Evolutionary conservation across 2,113 vertebrate genomes (phyloP), one percentile per base, ranked within the genome.

Genomic region (Abramis brama): DNA sequence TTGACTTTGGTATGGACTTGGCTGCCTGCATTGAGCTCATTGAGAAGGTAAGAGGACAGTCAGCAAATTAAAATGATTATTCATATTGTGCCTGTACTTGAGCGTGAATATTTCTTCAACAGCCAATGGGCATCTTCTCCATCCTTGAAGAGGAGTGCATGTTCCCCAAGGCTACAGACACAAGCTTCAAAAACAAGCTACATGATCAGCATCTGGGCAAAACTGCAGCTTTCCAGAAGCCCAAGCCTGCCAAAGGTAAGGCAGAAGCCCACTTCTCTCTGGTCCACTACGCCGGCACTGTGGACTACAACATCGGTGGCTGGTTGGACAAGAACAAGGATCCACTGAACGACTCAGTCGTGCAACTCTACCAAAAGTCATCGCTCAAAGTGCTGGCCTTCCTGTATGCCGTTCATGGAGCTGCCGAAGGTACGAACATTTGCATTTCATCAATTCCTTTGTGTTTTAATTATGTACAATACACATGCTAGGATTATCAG

Each of bases 201-300:
- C 7, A 57, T 57, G 55, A 57, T 57, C 91, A 78, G 50, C 95
- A 96, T 97, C 88, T 96, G 95, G 86, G 96, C 95, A 90, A 96
- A 96, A 84, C 92, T 96, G 3, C 95, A 96, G 30, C 95, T 39
- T 96, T 96, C 91, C 95, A 97, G 90, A 96, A 96, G 78, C 96
- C 96, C 12, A 96, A 95, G 1, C 92, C 94, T 84, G 1, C 83
- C 27, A 96, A 78, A 78, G 76, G 76, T 21, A 78, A 78, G 17
- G 27, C 76, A 6, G 76, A 78, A 30, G 76, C 50, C 0, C 96
- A 96, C 84, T 96, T 96, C 77, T 91, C 96, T 0, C 87, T 96
- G 36, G 3, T 96, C 0, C 66, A 57, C 55, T 57, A 57, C 55
- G 55, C 55, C 55, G 55, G 55, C 55, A 57, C 55, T 57, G 55